Base-by-base conservation (phyloP, 1,140 invertebrate genomes). In the Delia radicum region DNA sequence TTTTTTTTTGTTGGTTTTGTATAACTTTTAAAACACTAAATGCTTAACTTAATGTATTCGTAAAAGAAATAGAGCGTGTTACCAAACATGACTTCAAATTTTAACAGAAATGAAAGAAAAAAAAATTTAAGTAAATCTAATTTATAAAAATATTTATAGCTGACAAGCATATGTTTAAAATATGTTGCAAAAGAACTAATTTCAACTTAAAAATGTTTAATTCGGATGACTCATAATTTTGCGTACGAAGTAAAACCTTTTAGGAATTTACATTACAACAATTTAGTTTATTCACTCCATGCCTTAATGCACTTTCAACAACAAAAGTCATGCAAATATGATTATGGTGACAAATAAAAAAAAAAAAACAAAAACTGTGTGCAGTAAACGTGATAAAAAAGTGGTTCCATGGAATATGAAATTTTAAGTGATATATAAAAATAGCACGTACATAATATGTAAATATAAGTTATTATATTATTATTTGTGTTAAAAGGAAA, bases 401-500 rank as follows among this genome's bases (percentile, higher is more conserved):
- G 37, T 42, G 37, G 12, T 42, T 42, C 10, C 37, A 42, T 15
- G 10, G n/a, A 15, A 15, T 15, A 42, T 29, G 26, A 29, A 65
- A 13, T 65, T 65, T 65, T 28, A 4, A 65, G 13, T 42, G 37
- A 15, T 13, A 42, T 15, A 42, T 15, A 42, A 42, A 42, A 42
- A 29, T 65, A 65, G 28, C 62, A 65, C 62, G 62, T 65, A n/a
- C n/a, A n/a, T n/a, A n/a, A n/a, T n/a, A n/a, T n/a, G n/a, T n/a
- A n/a, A 65, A 29, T 29, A 65, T 65, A 27, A 65, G 21, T 65
- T 29, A 29, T 65, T 29, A 29, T n/a, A n/a, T 28, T 27, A 26
- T 65, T 29, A n/a, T 65, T 65, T 65, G 0, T n/a, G n/a, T n/a
- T n/a, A n/a, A n/a, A n/a, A n/a, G 62, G 62, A 65, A 65, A 29